Evolutionary conservation across 2,888 invertebrate genomes (phyloP), one percentile per base, ranked within the genome.

Genomic region (Trachelus iudaicus): DNA sequence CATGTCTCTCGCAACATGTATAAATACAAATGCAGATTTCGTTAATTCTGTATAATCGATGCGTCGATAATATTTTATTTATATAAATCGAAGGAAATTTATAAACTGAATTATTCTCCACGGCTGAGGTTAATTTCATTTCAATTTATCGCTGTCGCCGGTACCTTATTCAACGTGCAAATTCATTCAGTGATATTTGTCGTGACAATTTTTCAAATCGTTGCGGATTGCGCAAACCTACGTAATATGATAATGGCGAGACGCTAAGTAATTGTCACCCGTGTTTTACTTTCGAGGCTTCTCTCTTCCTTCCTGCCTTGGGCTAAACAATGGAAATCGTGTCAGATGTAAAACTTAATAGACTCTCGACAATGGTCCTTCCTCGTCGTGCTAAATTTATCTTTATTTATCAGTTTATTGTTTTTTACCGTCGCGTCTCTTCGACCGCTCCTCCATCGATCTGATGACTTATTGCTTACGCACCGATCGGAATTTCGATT

Each of bases 191-290:
- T 23, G 23, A 56, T 56, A 23, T 56, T 56, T 56, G 23, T 56
- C 56, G 9, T 56, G 23, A 23, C 56, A 56, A 71, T 31, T 71
- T 71, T 71, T 31, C 12, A 31, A 31, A 71, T 34, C 71, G 71
- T 34, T 33, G n/a, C 71, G 4, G 31, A 34, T 71, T 71, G 34
- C 12, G 71, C 31, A 33, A 71, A 31, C 34, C 33, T 6, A 34
- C 71, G 71, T 33, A 71, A 71, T 71, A 71, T 71, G 71, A 33
- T 71, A 71, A 71, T 71, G 33, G 4, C 71, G 71, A 15, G 11
- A 12, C 71, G 71, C 31, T 23, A 71, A 34, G 71, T 71, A 71
- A 71, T 71, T 71, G 71, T 71, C 71, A 71, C 71, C 71, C 71
- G 15, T 71, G 71, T 71, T 71, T 71, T 71, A 31, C 33, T 71